These are phyloP conservation scores for Gallinago stenura DNA, from an alignment of 2,797 vertebrate species.

Conservation along the genomic window DNA sequence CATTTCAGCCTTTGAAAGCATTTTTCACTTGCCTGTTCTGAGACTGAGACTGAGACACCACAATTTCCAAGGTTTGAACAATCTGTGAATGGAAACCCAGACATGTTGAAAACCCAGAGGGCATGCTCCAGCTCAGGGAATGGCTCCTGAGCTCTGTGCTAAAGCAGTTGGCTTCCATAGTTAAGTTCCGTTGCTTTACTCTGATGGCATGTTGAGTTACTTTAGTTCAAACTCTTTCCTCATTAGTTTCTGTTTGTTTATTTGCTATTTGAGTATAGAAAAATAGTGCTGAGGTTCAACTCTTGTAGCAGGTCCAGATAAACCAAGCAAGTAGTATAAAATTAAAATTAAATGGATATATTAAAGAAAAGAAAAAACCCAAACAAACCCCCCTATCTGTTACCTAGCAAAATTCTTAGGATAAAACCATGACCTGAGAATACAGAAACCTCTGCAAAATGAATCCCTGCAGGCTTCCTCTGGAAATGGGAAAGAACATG, in stretches of 20 bases:
- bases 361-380: not conserved
- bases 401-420: not conserved
- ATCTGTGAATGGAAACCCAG: not conserved
- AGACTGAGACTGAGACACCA: not conserved
- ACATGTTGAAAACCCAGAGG: not conserved
- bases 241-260: not conserved
- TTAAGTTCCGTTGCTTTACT: not conserved
- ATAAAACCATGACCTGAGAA: slow-evolving; percentile 17
- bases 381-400: not conserved
- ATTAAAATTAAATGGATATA: not conserved
- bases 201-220: not conserved
- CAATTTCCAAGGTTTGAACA: not conserved
- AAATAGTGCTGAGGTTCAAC: not conserved
- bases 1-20: not conserved
- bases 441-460: not conserved
- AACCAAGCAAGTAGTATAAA: not conserved
- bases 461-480: slow-evolving; percentile 34
- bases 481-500: slow-evolving; percentile 38
- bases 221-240: not conserved
- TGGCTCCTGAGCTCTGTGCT: not conserved
- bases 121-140: not conserved
- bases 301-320: not conserved
- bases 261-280: not conserved
- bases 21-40: not conserved
- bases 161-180: not conserved